Conservation (phyloP, 2,113 vertebrate genomes). For the pig (Sus scrofa) region DNA sequence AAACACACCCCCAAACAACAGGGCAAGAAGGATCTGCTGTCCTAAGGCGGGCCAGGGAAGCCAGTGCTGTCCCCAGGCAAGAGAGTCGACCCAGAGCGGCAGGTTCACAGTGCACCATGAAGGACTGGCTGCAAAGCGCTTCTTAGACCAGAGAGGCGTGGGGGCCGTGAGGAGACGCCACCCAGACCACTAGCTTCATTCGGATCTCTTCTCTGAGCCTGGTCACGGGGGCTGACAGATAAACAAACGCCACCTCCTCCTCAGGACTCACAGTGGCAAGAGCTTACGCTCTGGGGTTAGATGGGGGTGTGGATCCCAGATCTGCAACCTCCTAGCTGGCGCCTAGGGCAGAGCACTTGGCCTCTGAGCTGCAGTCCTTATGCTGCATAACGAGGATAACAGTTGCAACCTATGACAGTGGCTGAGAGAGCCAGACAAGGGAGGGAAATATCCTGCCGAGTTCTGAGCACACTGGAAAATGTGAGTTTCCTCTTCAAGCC, state of each 20-base stretch:
- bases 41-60: not conserved
- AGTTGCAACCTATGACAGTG: not conserved
- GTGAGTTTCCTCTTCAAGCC: not conserved
- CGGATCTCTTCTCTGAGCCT: not conserved
- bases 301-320: not conserved
- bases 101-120: rapidly evolving
- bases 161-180: not conserved
- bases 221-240: not conserved
- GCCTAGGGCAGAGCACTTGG: not conserved
- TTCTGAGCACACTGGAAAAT: rapidly evolving
- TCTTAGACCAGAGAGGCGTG: not conserved
- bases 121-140: not conserved
- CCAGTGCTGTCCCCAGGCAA: not conserved
- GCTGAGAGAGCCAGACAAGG: not conserved
- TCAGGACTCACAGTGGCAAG: not conserved
- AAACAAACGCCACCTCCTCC: not conserved
- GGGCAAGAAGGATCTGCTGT: not conserved
- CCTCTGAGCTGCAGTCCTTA: not conserved
- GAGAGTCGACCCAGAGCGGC: not conserved
- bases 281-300: not conserved
- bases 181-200: too few relatives aligned
- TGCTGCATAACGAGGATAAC: not conserved
- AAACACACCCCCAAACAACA: not conserved
- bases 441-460: not conserved
- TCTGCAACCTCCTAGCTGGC: not conserved